Evolutionary conservation across 2,113 vertebrate genomes (phyloP).

Genomic region (Pollimyrus isidori): DNA sequence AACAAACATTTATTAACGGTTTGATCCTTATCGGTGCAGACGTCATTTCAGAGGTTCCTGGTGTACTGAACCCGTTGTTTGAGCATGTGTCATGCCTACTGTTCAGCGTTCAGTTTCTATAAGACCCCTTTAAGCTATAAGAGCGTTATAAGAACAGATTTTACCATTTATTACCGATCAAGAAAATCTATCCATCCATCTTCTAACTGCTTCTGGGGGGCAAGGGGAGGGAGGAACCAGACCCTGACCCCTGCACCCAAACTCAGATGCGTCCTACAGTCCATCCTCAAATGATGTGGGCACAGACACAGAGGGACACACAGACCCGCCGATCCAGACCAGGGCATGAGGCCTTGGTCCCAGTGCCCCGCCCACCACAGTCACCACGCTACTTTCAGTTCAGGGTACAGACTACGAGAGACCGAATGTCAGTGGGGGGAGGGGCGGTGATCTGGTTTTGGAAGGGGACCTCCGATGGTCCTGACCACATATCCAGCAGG

Average conservation of each 20-base stretch:
- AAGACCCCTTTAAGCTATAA: neutral
- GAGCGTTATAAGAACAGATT: neutral
- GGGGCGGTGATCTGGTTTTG: neutral
- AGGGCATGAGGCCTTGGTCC: neutral
- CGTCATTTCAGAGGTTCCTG: neutral
- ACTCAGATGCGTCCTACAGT: neutral
- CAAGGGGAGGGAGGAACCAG: neutral
- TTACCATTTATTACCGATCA: neutral
- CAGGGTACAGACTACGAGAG: neutral
- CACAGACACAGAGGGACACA: neutral
- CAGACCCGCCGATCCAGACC: neutral
- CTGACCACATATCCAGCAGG: neutral
- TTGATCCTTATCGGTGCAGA: constrained; percentile 27
- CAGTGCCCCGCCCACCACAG: neutral
- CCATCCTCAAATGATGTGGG: neutral
- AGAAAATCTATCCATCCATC: neutral
- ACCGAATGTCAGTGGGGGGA: neutral
- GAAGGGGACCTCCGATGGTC: neutral
- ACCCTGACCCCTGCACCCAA: neutral
- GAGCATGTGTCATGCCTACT: neutral
- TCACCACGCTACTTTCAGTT: neutral
- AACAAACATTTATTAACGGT: constrained; percentile 34
- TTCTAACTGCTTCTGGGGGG: neutral
- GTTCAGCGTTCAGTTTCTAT: neutral
- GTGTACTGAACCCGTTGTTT: neutral